Conservation (phyloP, 2,888 invertebrate species). For the Chirona hameri region DNA sequence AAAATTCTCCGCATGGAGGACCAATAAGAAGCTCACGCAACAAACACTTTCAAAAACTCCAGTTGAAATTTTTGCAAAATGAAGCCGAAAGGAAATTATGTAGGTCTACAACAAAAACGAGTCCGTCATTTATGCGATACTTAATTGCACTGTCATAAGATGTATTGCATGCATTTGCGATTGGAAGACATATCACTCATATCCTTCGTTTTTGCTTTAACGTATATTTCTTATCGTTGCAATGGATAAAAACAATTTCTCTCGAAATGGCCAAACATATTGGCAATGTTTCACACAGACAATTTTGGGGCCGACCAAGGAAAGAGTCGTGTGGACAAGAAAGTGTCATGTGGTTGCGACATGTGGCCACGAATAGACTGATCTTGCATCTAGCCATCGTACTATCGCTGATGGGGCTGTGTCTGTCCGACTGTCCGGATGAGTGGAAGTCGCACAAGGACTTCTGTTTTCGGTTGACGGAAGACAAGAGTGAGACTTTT, state of each 20-base stretch:
- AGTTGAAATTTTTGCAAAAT: too few relatives aligned
- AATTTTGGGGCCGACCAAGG: too few relatives aligned
- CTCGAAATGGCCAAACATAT: background rate
- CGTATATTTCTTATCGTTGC: background rate
- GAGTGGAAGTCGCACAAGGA: background rate
- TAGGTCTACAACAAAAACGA: too few relatives aligned
- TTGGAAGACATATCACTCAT: too few relatives aligned
- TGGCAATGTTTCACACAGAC: background rate
- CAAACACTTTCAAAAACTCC: too few relatives aligned
- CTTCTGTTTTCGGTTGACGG: background rate
- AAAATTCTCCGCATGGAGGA: too few relatives aligned
- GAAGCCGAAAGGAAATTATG: too few relatives aligned
- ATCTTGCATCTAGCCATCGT: background rate
- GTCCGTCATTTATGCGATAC: too few relatives aligned
- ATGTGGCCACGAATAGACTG: background rate
- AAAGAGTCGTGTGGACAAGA: background rate
- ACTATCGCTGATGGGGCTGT: background rate
- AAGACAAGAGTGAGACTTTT: background rate
- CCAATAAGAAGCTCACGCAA: too few relatives aligned
- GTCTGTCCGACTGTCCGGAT: background rate
- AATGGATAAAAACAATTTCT: background rate
- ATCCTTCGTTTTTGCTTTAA: too few relatives aligned
- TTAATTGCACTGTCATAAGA: too few relatives aligned
- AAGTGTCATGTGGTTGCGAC: background rate
- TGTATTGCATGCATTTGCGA: too few relatives aligned